phyloP scores from a whole-genome alignment of 2,797 vertebrate species.

The Saxicola maurus region DNA sequence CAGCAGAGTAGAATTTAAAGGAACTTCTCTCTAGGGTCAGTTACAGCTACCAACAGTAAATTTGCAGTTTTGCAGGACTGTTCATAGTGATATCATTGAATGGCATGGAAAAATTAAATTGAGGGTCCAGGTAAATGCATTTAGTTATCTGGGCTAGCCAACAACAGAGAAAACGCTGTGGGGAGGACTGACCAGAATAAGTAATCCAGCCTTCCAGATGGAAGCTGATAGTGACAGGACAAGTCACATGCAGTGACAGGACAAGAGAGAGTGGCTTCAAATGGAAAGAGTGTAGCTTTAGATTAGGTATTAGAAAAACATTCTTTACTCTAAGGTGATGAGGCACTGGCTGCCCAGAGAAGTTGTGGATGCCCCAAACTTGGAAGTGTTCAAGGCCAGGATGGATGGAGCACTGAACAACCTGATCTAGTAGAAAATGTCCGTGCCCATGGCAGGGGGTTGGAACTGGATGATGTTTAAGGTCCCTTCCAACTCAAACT shows the following conservation, averaged over 20 bases:
- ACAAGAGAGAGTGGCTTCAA: not conserved
- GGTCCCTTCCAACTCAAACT: not conserved
- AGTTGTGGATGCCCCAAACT: not conserved
- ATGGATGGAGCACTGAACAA: not conserved
- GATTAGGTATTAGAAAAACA: not conserved
- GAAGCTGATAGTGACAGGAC: not conserved
- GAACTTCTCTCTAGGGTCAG: not conserved
- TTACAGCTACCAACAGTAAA: not conserved
- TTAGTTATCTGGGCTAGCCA: not conserved
- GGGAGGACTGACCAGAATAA: not conserved
- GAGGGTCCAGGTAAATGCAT: not conserved
- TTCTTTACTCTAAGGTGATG: not conserved
- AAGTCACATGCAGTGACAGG: not conserved
- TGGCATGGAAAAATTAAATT: not conserved
- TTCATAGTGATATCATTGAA: not conserved
- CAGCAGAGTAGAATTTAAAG: not conserved
- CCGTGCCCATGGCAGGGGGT: not conserved
- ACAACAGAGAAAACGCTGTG: not conserved
- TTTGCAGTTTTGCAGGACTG: not conserved
- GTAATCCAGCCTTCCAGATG: not conserved
- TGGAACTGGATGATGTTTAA: not conserved
- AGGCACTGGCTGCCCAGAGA: not conserved
- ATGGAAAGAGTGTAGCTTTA: accelerated
- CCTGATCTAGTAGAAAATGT: not conserved
- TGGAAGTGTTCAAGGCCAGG: not conserved